phyloP scores from a whole-genome alignment of 35 echinoderm and acorn worm genomes.

The Anneissia japonica region DNA sequence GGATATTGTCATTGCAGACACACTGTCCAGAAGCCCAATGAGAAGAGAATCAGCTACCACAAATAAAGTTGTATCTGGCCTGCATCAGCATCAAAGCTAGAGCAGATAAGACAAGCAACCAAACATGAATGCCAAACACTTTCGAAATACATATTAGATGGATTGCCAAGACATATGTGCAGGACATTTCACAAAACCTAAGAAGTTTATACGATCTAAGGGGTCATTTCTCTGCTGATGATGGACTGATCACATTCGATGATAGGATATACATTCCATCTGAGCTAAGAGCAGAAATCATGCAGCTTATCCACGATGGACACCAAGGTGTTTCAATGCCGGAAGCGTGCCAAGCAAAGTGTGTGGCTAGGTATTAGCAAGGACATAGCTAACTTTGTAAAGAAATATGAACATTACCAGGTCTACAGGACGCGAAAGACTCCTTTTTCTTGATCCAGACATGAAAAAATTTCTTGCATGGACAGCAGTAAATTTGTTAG shows the following conservation, averaged over 20 bases:
- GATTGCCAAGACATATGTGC: constrained; percentile 29
- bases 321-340: not conserved
- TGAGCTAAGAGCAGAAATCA: not conserved
- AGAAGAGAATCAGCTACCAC: too few species aligned
- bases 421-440: not conserved
- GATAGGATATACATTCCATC: not conserved
- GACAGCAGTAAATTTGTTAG: too few species aligned
- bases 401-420: constrained; percentile 6
- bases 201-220: constrained; percentile 21
- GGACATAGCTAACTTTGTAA: constrained; percentile 33
- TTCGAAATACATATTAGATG: not conserved
- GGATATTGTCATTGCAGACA: constrained; percentile 22
- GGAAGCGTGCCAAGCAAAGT: not conserved
- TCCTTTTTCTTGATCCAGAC: too few species aligned
- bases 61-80: too few species aligned
- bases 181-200: not conserved
- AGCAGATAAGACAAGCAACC: constrained; percentile 10
- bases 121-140: constrained; percentile 25
- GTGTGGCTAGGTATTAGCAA: constrained; percentile 31
- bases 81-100: not conserved
- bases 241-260: constrained; percentile 25
- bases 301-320: not conserved
- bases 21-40: constrained; percentile 17
- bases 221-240: constrained; percentile 35
- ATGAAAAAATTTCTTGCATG: too few species aligned